Base-by-base conservation (phyloP, 2,113 vertebrate genomes). In the Acanthochromis polyacanthus region DNA sequence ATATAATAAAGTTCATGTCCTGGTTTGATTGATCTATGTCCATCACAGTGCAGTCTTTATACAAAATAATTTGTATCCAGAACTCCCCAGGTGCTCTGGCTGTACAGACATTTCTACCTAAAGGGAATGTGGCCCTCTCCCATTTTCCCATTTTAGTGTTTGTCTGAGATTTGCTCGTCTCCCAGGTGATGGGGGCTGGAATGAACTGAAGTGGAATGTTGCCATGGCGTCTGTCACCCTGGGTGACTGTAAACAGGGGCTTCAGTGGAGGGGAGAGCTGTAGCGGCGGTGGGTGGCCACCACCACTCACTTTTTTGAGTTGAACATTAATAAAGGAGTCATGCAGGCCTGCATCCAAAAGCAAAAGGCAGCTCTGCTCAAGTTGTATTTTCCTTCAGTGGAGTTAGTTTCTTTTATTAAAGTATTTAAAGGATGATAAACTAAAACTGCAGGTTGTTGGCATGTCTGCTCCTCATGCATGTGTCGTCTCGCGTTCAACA, bases 211-310 rank as follows among this genome's bases (percentile, higher is more conserved):
- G 93, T 92, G 83, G 87, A 64, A 32, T 84, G 92, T 95, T 92
- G 84, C 86, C 82, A 92, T 94, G 91, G 91, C 15, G 45, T 80
- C 81, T 40, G 95, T 96, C 91, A 89, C 96, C 90, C 88, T 6
- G 91, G 92, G 94, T 77, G 73, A 96, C 89, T 61, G 90, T 95
- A 95, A 95, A 96, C 95, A 94, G 88, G 76, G 70, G 85, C 80
- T 82, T 83, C 64, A 87, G 72, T 83, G 61, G 68, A 46, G 75
- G 50, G 70, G 52, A 46, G 75, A 52, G 79, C 68, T 65, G 77
- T 25, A 17, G 53, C 32, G 51, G 75, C 84, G 83, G 72, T 82
- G 80, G 86, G 78, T 61, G 78, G 89, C 52, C 40, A 2, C 48
- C 36, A 12, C 60, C 12, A 61, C 28, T 71, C 10, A 0, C 64